Percentiles rank a stretch among this genome's conserved stretches.
phyloP scores from a whole-genome alignment of 2,113 vertebrate species.

The Aptenodytes patagonicus region DNA sequence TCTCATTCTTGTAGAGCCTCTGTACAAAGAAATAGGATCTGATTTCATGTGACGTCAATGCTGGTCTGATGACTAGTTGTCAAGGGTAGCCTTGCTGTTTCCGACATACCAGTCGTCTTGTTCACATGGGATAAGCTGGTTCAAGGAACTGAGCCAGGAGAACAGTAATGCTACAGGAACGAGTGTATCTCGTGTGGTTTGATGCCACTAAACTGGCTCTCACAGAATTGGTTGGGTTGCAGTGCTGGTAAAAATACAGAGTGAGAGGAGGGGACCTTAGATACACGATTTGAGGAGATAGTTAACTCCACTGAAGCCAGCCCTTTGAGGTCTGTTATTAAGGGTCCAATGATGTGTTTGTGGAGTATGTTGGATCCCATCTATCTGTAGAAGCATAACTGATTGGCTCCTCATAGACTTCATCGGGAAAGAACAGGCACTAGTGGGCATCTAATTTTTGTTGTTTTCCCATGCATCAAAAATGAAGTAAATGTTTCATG shows the following conservation, averaged over 20 bases:
- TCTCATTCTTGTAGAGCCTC: neutral
- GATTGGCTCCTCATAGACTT: neutral
- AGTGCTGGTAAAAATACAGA: neutral
- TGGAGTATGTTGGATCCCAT: neutral
- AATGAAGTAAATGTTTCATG: neutral
- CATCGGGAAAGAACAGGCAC: neutral
- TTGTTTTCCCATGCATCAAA: neutral
- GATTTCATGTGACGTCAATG: neutral
- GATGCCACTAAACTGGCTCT: neutral
- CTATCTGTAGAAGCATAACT: neutral
- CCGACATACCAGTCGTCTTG: neutral
- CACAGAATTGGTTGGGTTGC: neutral
- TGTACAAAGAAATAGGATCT: neutral
- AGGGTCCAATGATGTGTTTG: neutral
- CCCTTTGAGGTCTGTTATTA: neutral
- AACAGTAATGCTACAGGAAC: neutral
- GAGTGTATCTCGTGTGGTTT: fast-evolving
- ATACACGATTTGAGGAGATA: fast-evolving
- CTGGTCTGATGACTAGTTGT: neutral
- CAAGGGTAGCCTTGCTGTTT: neutral
- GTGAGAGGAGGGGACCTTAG: neutral
- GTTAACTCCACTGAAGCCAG: neutral
- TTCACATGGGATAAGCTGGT: neutral
- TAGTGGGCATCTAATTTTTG: neutral
- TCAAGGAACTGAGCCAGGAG: neutral